Base-by-base conservation (phyloP, 2,888 invertebrate species). In the Mythimna pallens region DNA sequence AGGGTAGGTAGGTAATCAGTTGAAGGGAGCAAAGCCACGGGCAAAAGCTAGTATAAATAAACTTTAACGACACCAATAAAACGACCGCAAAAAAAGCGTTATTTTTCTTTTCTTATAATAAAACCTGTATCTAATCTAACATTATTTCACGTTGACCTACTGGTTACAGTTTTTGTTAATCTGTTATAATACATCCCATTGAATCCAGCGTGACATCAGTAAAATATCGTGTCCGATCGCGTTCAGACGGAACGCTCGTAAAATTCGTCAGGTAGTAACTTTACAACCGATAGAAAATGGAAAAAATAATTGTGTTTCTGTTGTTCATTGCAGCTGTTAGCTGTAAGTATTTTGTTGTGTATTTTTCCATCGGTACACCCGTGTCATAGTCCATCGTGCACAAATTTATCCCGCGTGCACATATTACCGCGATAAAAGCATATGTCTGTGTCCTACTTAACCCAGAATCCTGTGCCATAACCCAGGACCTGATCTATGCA, bases 131-230 rank as follows among this genome's bases (percentile, higher is more conserved):
- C 14, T 17, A 57, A 52, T 52, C 22, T 59, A 78, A 61, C 76
- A 55, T 59, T 72, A 72, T 47, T 25, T 54, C 14, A 6, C 12
- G 40, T 84, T 77, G 22, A 65, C 64, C 70, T 86, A 66, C 86
- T 84, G 79, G 1, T 50, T 12, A 55, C 1, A 3, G n/a, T 58
- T 65, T 25, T 71, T 22, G 59, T 17, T 66, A 72, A 77, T 84
- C 82, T 86, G 72, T 75, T 76, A 67, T 81, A 76, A 74, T 59
- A 65, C 67, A 64, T 79, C 70, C 69, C 55, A 84, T 77, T 79
- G 70, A 71, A 73, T 68, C 64, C 52, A 54, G 55, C 76, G 64
- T 69, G 52, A 57, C 74, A 71, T 64, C 80, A 86, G 84, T 86
- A 47, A 50, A 81, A 65, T 57, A 73, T 73, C 74, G 70, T 54